These are phyloP conservation scores for Corvus moneduloides DNA, from an alignment of 2,113 vertebrate species.

Conservation along the genomic window DNA sequence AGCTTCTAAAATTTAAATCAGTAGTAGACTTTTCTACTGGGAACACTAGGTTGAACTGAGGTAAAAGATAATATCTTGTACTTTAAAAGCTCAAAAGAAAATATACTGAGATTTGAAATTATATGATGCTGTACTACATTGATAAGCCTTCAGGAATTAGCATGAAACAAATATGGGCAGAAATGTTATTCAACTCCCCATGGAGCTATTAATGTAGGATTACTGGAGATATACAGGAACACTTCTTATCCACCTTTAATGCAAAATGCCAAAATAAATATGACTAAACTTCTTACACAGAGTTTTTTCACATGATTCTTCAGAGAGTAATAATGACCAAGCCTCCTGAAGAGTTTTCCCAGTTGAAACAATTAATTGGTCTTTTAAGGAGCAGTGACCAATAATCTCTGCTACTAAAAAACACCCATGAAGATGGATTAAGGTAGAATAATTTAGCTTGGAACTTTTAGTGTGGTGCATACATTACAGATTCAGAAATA, in stretches of 20 bases:
- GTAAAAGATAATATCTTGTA: background rate
- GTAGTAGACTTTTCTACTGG: background rate
- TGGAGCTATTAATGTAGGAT: background rate
- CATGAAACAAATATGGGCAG: background rate
- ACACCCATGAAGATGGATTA: background rate
- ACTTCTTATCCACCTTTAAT: background rate
- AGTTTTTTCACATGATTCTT: background rate
- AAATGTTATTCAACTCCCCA: background rate
- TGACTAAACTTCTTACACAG: background rate
- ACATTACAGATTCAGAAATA: background rate
- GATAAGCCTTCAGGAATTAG: conserved; percentile 53
- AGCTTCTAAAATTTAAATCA: background rate
- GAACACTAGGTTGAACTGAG: background rate
- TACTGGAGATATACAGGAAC: conserved; percentile 2
- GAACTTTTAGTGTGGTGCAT: background rate
- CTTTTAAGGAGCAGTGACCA: background rate
- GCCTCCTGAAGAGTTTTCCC: background rate
- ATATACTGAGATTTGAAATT: background rate
- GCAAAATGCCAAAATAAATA: conserved; percentile 33
- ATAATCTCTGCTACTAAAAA: background rate
- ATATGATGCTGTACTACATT: background rate
- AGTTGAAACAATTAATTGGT: background rate
- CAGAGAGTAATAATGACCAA: background rate
- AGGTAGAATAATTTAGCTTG: background rate
- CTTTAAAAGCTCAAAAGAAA: conserved; percentile 21